Evolutionary conservation across 2,113 vertebrate species (phyloP).

Genomic region (Gorilla gorilla): DNA sequence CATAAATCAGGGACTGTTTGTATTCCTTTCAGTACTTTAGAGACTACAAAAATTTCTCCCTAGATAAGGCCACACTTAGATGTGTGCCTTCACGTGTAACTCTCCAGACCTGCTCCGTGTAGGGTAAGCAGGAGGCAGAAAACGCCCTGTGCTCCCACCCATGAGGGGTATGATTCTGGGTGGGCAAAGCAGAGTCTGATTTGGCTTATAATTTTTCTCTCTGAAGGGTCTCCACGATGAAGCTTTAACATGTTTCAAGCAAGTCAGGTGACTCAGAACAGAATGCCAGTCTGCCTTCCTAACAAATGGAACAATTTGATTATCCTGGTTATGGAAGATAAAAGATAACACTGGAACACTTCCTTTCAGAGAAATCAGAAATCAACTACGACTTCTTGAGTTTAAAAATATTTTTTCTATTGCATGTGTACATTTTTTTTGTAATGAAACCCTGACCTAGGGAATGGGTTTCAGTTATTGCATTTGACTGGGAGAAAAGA

Average conservation of each 20-base stretch:
- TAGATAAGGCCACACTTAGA: neutral
- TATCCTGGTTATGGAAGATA: conserved; percentile 1
- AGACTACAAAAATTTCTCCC: neutral
- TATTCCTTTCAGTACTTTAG: neutral
- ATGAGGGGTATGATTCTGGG: neutral
- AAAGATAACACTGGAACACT: neutral
- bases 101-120: fast-evolving
- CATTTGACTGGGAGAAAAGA: conserved; percentile 40
- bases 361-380: conserved; percentile 59
- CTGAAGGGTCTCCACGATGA: neutral
- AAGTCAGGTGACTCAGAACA: neutral
- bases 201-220: neutral
- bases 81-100: neutral
- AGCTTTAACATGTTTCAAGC: neutral
- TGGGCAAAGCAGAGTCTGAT: fast-evolving
- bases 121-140: neutral
- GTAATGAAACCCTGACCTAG: conserved; percentile 76
- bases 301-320: neutral
- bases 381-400: conserved; percentile 45
- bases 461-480: conserved; percentile 69
- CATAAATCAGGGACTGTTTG: neutral
- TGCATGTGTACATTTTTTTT: conserved; percentile 60
- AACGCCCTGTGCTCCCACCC: neutral
- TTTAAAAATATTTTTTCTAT: conserved; percentile 69
- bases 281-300: neutral